Evolutionary conservation across 2,888 invertebrate genomes (phyloP), one percentile per base, ranked within the genome.

Genomic region (Notodonta ziczac): DNA sequence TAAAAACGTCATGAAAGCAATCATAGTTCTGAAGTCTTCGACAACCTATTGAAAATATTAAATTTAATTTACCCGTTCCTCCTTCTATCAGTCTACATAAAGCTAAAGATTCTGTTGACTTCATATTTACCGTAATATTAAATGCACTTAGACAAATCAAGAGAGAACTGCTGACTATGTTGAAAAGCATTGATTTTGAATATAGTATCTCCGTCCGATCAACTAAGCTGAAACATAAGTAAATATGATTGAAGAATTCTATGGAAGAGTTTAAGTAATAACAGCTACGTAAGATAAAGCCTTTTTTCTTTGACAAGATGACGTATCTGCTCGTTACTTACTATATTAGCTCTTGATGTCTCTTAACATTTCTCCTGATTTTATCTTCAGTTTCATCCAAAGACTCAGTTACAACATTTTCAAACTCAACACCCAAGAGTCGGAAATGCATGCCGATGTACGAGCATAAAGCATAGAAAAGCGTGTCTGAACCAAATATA

Each of bases 121-220:
- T 4, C 16, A 50, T 44, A 56, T 56, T 77, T 80, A 90, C 91
- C 80, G 86, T 84, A 9, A 88, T 85, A 63, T 87, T 89, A 50
- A 90, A 90, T 8, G 83, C 89, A 50, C 87, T 85, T 24, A 91
- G 81, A 57, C 91, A 90, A 16, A 91, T 89, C 12, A 90, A 76
- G 4, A 90, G 58, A 0, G 90, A 89, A 16, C 90, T 89, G 24
- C 79, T 78, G 14, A 87, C 68, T n/a, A 91, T 86, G 65, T 90
- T 86, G 67, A 86, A 84, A 2, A 91, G 75, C 1, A 78, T 82
- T 0, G 90, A 84, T 40, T 84, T 86, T 1, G 89, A 82, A 62
- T 82, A 90, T 24, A 90, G 55, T 13, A 71, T 10, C 59, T 91
- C 88, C 44, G 85, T 78, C 61, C 80, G 72, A 12, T 86, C 72